Percentiles rank a stretch among this genome's conserved stretches.
Evolutionary conservation across 2,113 vertebrate species (phyloP).

Genomic region (Hippocampus guttulatus): DNA sequence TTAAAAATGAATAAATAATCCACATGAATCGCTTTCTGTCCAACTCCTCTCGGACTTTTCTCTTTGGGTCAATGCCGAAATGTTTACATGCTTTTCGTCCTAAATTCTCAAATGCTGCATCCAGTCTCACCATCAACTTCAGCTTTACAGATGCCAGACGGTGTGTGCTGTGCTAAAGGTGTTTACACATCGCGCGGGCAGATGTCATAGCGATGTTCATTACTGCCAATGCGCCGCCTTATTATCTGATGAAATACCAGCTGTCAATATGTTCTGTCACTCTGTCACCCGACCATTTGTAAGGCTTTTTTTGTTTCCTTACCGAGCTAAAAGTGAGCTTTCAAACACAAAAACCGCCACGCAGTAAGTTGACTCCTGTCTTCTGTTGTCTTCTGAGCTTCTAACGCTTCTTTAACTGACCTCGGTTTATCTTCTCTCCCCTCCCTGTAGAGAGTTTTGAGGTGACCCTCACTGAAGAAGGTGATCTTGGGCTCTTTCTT

Average conservation of each 20-base stretch:
- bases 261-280: conserved; percentile 10
- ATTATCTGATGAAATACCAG: background rate
- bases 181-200: background rate
- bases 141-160: no score
- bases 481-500: conserved; percentile 97
- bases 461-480: conserved; percentile 99
- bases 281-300: conserved; percentile 11
- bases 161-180: no score
- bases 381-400: conserved; percentile 60
- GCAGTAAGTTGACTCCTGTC: conserved; percentile 45
- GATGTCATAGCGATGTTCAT: background rate
- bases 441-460: conserved; percentile 97
- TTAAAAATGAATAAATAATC: background rate
- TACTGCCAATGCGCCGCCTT: background rate
- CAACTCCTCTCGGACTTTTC: background rate
- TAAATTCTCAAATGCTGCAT: background rate
- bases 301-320: conserved; percentile 6
- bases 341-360: background rate
- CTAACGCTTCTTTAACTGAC: conserved; percentile 84
- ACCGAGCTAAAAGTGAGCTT: background rate
- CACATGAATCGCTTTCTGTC: background rate
- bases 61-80: background rate
- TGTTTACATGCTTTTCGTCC: background rate
- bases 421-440: conserved; percentile 95
- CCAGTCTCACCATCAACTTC: background rate